Percentiles rank a stretch among this genome's conserved stretches.
Evolutionary conservation across 2,797 vertebrate species (phyloP).

Genomic region (Lagorchestes hirsutus): DNA sequence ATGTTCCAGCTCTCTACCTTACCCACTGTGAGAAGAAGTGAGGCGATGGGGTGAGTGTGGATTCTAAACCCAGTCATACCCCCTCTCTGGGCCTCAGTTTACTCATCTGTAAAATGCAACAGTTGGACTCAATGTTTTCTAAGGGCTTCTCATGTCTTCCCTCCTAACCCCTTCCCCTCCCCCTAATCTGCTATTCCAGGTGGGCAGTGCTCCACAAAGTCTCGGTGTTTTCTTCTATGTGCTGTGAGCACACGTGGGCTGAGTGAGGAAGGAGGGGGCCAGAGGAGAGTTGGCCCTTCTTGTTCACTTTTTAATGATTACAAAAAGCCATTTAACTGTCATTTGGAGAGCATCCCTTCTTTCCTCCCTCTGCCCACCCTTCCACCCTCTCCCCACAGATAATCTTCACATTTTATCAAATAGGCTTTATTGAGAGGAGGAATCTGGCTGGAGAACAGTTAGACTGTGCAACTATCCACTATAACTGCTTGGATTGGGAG

Average conservation of each 20-base stretch:
- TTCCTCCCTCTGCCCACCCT: background rate
- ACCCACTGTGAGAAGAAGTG: background rate
- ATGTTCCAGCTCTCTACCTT: background rate
- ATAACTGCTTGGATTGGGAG: conserved; percentile 50
- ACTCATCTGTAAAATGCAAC: background rate
- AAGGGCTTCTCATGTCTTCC: background rate
- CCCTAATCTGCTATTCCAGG: background rate
- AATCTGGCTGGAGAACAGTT: conserved; percentile 22
- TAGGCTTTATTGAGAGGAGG: background rate
- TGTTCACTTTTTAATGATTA: conserved; percentile 18
- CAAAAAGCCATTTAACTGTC: background rate
- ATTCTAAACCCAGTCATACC: background rate
- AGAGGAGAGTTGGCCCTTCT: background rate
- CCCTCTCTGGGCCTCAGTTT: background rate
- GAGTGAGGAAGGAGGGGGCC: background rate
- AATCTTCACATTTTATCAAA: conserved; percentile 12
- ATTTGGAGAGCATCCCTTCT: conserved; percentile 19
- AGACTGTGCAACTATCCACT: background rate
- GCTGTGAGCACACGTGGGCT: background rate
- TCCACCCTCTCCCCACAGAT: background rate
- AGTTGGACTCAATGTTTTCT: background rate
- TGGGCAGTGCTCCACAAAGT: background rate
- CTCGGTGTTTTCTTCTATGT: background rate
- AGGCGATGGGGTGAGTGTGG: background rate
- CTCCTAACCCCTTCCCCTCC: background rate